Evolutionary conservation across 1,140 invertebrate genomes (phyloP).

Genomic region (Potamilus streckersoni): DNA sequence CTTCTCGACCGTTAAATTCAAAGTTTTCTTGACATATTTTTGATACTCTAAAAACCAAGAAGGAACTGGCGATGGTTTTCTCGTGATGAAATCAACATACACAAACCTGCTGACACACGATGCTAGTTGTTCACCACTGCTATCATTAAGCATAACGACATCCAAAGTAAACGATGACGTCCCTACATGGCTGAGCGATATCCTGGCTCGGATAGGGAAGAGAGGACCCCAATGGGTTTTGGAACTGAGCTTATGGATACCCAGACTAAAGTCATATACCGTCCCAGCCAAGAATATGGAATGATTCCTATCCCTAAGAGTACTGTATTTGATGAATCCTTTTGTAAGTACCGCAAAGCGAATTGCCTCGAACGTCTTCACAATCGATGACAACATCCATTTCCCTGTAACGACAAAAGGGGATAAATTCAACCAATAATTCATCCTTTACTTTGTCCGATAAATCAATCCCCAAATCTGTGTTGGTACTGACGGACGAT

Average conservation of each 20-base stretch:
- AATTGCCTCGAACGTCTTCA: conserved; percentile 19
- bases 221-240: conserved; percentile 15
- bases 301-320: conserved; percentile 14
- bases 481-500: too few relatives aligned
- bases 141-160: neutral
- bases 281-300: conserved; percentile 24
- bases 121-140: neutral
- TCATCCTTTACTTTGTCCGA: too few relatives aligned
- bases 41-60: conserved; percentile 13
- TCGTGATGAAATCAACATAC: conserved; percentile 17
- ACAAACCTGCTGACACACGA: conserved; percentile 16
- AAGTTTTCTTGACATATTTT: neutral
- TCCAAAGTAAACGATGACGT: conserved; percentile 17
- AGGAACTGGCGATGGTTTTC: conserved; percentile 17
- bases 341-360: conserved; percentile 9
- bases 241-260: conserved; percentile 2
- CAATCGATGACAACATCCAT: conserved; percentile 22
- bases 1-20: conserved; percentile 1
- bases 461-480: too few relatives aligned
- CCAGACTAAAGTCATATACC: conserved; percentile 13
- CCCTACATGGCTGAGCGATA: conserved; percentile 13
- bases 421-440: neutral
- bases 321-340: conserved; percentile 18
- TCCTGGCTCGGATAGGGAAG: conserved; percentile 4
- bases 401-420: conserved; percentile 14